phyloP scores from a whole-genome alignment of 2,113 vertebrate genomes.

The Tapirus terrestris region DNA sequence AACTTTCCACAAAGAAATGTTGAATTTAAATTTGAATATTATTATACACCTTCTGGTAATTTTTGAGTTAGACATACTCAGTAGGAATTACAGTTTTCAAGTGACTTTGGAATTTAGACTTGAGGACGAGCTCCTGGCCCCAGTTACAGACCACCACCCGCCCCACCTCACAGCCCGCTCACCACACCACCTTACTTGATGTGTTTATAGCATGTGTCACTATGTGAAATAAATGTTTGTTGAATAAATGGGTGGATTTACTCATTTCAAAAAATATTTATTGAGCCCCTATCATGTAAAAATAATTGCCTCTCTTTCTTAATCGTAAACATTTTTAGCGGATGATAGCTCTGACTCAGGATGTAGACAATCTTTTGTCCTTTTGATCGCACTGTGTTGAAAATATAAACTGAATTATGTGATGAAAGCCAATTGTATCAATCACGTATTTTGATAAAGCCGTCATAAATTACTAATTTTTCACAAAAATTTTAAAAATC shows the following conservation, averaged over 20 bases:
- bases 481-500: slow-evolving; percentile 21
- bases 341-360: background rate
- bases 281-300: background rate
- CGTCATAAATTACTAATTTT: slow-evolving; percentile 32
- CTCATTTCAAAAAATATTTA: background rate
- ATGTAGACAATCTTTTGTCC: background rate
- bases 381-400: background rate
- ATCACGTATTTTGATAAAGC: background rate
- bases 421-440: background rate
- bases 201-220: background rate
- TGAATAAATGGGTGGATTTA: background rate
- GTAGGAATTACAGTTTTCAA: slow-evolving; percentile 17
- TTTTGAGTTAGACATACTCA: slow-evolving; percentile 5
- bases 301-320: background rate
- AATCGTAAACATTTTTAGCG: background rate
- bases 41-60: background rate
- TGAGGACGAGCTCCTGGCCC: background rate
- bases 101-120: background rate
- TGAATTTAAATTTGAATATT: slow-evolving; percentile 46
- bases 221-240: background rate
- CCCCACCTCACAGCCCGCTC: background rate
- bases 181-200: background rate
- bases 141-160: background rate
- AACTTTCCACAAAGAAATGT: background rate
- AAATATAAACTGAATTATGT: background rate